Evolutionary conservation across 2,888 invertebrate genomes (phyloP), one percentile per base, ranked within the genome.

Genomic region (Prenolepis imparis): DNA sequence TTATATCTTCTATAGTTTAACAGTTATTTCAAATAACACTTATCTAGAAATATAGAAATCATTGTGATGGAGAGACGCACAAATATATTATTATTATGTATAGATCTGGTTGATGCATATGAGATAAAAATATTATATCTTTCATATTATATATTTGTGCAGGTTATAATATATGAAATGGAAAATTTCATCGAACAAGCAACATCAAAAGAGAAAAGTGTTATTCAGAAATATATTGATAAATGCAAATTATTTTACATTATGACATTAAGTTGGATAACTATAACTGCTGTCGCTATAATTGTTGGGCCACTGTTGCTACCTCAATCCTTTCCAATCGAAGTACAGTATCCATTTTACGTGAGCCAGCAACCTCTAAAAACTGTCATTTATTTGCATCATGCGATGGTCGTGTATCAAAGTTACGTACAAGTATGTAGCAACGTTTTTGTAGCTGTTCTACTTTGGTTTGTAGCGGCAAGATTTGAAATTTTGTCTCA

Each of bases 271-370:
- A 66, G 83, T n/a, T 41, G 48, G 12, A 87, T 88, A n/a, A 91
- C 88, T 70, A n/a, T 89, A 39, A 68, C 84, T 6, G 89, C 90
- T 6, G 88, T 88, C 0, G 41, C 81, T 1, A 74, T 88, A 6
- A 90, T 91, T n/a, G 89, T 73, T 18, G 89, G 88, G 24, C 93
- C 93, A 1, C 0, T 92, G 18, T 55, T 93, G 0, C 88, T 88
- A 12, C 32, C 80, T 6, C 90, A 89, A 39, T 44, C 86, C 1
- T 88, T 94, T 12, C 94, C 94, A 6, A 90, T 90, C 0, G 89
- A 91, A 28, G 87, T 91, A 0, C 90, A 90, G 85, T 94, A 93
- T 87, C 94, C 93, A 28, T 93, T 94, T 87, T 36, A 89, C 0
- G 81, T 90, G 4, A 85, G 93, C 44, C 12, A 78, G 11, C 75